Base-by-base conservation (phyloP, 2,888 invertebrate species). In the Hirudinaria manillensis region DNA sequence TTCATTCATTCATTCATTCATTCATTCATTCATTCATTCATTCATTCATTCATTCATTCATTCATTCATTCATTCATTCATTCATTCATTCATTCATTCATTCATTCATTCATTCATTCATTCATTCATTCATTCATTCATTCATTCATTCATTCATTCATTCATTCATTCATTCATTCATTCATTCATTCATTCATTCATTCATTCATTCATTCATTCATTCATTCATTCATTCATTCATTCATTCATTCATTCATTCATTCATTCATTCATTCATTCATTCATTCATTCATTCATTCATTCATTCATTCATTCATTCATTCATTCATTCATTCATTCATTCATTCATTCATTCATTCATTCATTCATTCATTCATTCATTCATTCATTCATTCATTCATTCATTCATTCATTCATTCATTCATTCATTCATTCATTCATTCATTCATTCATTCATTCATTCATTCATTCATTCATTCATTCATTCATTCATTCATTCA, bases 161-260 rank as follows among this genome's bases (percentile, higher is more conserved):
- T 53, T 53, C 53, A 53, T 53, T 53, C 53, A 53, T 53, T 53
- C 53, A 53, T 53, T 53, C 53, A 53, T 53, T 53, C 53, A 53
- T 53, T 53, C 53, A 53, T 53, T 53, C 53, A 53, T 53, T 53
- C 53, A 53, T 53, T 53, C 53, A 53, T 53, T 53, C 53, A 53
- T 53, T 53, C 53, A 53, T 53, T 53, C 53, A 53, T 53, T 53
- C 53, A 53, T 53, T 53, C 53, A 53, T 53, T 53, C 76, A 76
- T 72, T 65, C 73, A 75, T 72, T 75, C 76, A 76, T 72, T 65
- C 76, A 76, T 72, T 75, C 73, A 76, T 72, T 75, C 76, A 75
- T 72, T 32, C 75, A 61, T n/a, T 75, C 75, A 75, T 55, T 29
- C 45, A 34, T 72, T 19, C 70, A n/a, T 27, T 32, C n/a, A n/a